A percentile compares a stretch with the other conserved stretches of the same genome.
Evolutionary conservation across 2,888 invertebrate species (phyloP).

Genomic region (Troglohyphantes excavatus): DNA sequence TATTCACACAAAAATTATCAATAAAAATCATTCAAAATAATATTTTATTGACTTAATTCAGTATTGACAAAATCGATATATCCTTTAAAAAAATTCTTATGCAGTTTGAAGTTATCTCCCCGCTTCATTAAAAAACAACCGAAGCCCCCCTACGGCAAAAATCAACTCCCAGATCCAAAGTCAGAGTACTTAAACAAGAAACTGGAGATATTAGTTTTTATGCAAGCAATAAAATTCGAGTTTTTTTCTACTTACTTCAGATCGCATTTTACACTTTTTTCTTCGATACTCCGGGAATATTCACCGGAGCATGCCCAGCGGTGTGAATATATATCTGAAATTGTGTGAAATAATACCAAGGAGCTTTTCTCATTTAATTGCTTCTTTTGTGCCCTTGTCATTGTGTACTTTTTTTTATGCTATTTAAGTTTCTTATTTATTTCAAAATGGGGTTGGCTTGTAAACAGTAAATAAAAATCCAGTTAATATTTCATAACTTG

Average conservation of each 20-base stretch:
- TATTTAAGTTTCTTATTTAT: background rate
- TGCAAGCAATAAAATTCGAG: conserved; percentile 26
- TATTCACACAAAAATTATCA: too few species aligned
- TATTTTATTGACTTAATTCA: background rate
- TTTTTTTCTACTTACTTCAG: background rate
- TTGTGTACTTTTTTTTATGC: background rate
- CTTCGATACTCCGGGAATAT: background rate
- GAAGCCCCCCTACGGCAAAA: conserved; percentile 1
- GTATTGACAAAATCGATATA: background rate
- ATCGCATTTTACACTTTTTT: conserved; percentile 2
- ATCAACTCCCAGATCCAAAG: background rate
- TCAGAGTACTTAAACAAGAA: conserved; percentile 21
- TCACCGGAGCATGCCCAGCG: background rate
- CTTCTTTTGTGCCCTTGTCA: background rate
- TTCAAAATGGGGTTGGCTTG: background rate
- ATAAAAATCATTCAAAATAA: too few species aligned
- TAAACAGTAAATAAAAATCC: background rate
- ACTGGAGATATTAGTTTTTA: conserved; percentile 15
- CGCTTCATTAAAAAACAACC: conserved; percentile 48
- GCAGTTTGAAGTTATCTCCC: background rate
- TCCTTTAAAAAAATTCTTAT: background rate
- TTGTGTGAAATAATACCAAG: background rate
- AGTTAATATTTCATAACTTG: too few species aligned
- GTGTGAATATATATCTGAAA: background rate
- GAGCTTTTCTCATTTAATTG: background rate